Evolutionary conservation across 2,113 vertebrate genomes (phyloP).

Genomic region (Odobenus rosmarus): DNA sequence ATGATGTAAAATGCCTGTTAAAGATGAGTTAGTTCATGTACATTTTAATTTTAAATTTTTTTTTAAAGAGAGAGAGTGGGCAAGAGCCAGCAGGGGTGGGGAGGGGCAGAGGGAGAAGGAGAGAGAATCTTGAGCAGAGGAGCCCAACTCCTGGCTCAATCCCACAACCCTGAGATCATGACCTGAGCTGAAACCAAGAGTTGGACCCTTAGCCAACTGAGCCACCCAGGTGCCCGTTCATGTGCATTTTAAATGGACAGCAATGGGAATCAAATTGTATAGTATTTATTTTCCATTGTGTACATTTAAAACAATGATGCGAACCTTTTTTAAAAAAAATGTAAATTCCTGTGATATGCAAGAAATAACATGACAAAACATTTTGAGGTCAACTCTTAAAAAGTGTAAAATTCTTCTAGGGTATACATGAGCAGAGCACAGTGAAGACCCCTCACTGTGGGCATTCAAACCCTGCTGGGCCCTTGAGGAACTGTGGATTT

Average conservation of each 20-base stretch:
- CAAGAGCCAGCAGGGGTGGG: neutral
- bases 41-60: neutral
- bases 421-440: neutral
- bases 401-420: neutral
- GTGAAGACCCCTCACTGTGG: neutral
- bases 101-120: neutral
- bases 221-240: neutral
- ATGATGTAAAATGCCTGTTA: neutral
- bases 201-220: neutral
- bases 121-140: neutral
- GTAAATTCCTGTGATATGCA: neutral
- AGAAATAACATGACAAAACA: neutral
- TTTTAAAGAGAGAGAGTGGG: neutral
- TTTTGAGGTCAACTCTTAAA: neutral
- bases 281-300: conserved; percentile 5
- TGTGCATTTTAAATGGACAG: neutral
- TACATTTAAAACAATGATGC: neutral
- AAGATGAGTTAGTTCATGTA: neutral
- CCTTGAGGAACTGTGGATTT: neutral
- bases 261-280: neutral
- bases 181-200: neutral
- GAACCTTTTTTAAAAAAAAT: neutral
- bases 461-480: neutral
- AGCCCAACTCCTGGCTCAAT: neutral
- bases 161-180: no score